These are phyloP conservation scores for Drosophila mettleri DNA, from an alignment of 2,888 invertebrate genomes.

Conservation along the genomic window DNA sequence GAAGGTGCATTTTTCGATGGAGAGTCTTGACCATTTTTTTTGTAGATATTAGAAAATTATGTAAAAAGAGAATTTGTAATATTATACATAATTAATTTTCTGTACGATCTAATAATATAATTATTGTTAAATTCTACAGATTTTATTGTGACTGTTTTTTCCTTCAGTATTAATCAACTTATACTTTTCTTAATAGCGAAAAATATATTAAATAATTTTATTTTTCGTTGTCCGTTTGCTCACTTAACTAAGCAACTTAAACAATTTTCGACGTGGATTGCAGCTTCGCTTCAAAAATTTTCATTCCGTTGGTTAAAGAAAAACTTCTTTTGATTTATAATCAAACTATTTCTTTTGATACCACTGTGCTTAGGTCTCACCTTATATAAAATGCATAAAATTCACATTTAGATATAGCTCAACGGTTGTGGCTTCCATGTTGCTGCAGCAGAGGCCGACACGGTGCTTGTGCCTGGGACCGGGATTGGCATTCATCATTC, in stretches of 20 bases:
- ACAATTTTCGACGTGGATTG: background rate
- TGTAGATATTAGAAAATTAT: no score
- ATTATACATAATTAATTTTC: no score
- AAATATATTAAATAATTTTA: no score
- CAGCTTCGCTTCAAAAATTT: background rate
- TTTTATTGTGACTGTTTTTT: no score
- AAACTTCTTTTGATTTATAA: background rate
- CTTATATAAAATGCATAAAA: conserved; percentile 74
- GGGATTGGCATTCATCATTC: conserved; percentile 72
- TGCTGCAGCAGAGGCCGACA: conserved; percentile 23
- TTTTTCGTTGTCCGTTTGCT: background rate
- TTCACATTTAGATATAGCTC: conserved; percentile 69
- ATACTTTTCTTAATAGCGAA: no score
- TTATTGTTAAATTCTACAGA: no score
- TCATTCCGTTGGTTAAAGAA: background rate
- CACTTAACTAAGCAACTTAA: background rate
- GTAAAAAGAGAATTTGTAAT: no score
- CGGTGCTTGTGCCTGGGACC: conserved; percentile 19
- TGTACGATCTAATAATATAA: no score
- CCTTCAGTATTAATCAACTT: no score
- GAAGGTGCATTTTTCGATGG: no score
- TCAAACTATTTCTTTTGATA: background rate
- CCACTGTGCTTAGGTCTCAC: conserved; percentile 57
- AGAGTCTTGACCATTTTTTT: no score
- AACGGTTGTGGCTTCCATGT: conserved; percentile 53